Conservation (phyloP, 2,113 vertebrate genomes). For the Microcebus ravelobensis region DNA sequence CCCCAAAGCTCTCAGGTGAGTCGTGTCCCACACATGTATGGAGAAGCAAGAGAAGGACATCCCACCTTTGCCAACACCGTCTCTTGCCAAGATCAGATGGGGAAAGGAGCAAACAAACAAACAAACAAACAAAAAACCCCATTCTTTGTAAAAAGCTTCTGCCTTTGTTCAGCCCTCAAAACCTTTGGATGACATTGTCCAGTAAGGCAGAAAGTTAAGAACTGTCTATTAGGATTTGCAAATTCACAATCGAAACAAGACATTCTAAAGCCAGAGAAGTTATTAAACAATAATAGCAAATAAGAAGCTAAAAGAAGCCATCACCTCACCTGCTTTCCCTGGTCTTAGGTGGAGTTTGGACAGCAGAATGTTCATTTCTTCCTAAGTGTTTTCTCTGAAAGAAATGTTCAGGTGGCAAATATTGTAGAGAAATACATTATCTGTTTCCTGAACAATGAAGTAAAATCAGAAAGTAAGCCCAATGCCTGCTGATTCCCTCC, state of each 20-base stretch:
- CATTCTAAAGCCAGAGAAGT: background rate
- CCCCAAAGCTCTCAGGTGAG: background rate
- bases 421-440: background rate
- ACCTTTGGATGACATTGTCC: background rate
- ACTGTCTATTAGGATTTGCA: background rate
- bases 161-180: background rate
- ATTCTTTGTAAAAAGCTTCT: background rate
- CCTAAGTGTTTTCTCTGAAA: background rate
- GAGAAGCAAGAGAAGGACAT: background rate
- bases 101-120: background rate
- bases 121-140: background rate
- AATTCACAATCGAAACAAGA: background rate
- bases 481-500: background rate
- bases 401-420: background rate
- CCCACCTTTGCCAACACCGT: background rate
- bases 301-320: background rate
- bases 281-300: background rate
- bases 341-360: background rate
- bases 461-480: conserved; percentile 19
- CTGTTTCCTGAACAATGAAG: background rate
- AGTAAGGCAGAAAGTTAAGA: background rate
- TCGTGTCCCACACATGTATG: rapidly evolving
- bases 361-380: background rate
- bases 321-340: background rate
- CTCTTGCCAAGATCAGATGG: background rate